Conservation (phyloP, 92 coral and sea anemone genomes). For the Epizoanthus illoricatus region DNA sequence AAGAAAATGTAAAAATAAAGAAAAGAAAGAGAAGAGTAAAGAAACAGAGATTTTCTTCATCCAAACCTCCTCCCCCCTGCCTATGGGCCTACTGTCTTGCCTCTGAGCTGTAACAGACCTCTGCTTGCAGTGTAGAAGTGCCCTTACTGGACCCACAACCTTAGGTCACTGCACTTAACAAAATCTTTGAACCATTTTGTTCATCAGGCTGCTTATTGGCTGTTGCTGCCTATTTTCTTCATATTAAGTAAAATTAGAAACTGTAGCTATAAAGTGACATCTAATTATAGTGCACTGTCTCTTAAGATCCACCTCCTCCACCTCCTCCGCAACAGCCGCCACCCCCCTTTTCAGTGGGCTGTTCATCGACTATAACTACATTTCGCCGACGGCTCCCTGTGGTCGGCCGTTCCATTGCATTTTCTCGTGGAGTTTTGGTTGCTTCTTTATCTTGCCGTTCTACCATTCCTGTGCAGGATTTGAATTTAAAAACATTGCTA, state of each 20-base stretch:
- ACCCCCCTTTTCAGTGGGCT: constrained; percentile 63
- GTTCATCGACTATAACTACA: constrained; percentile 95
- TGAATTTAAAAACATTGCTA: background rate
- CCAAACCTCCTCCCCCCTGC: too few relatives aligned
- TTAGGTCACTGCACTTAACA: too few relatives aligned
- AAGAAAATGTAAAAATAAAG: too few relatives aligned
- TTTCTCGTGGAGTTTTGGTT: constrained; percentile 52
- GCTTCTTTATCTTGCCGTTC: constrained; percentile 74
- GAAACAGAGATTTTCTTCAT: too few relatives aligned
- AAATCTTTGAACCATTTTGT: too few relatives aligned
- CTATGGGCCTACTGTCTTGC: too few relatives aligned
- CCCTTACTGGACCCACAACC: too few relatives aligned
- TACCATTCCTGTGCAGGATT: constrained; percentile 71
- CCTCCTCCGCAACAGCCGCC: constrained; percentile 81
- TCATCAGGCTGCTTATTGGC: too few relatives aligned
- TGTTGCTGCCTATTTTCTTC: too few relatives aligned
- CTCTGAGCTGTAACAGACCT: too few relatives aligned
- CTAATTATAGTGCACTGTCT: constrained; percentile 2
- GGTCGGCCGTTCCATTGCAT: constrained; percentile 53
- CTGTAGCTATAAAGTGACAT: background rate
- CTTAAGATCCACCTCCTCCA: constrained; percentile 16
- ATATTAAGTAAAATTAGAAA: constrained; percentile 7
- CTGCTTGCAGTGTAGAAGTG: too few relatives aligned
- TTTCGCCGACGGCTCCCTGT: constrained; percentile 70
- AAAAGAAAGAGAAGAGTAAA: too few relatives aligned